Evolutionary conservation across 2,888 invertebrate species (phyloP).

Genomic region (Dryocosmus kuriphilus): DNA sequence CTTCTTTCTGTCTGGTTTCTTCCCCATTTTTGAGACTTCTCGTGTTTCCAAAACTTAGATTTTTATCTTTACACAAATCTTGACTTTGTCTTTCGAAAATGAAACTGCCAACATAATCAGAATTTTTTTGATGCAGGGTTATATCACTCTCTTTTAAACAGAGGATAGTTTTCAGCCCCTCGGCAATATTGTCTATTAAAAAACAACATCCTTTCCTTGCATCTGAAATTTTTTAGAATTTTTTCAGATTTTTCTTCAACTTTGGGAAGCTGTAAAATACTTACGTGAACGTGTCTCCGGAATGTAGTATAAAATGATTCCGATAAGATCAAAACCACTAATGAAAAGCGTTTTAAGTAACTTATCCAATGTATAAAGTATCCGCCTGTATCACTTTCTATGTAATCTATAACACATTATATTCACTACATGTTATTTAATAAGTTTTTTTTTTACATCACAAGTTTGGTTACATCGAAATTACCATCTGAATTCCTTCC

Average conservation of each 20-base stretch:
- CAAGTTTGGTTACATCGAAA: neutral
- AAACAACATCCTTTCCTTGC: slow-evolving; percentile 63
- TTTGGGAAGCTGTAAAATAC: slow-evolving; percentile 47
- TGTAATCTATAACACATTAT: neutral
- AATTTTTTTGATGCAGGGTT: neutral
- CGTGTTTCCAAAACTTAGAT: neutral
- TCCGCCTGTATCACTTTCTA: neutral
- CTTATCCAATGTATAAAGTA: slow-evolving; percentile 58
- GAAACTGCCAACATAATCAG: neutral
- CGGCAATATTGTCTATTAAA: slow-evolving; percentile 65
- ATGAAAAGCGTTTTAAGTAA: slow-evolving; percentile 61
- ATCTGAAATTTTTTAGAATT: slow-evolving; percentile 56
- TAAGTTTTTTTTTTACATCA: neutral
- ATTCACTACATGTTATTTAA: neutral
- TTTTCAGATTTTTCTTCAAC: neutral
- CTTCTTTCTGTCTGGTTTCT: neutral
- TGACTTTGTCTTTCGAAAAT: neutral
- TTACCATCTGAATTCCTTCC: slow-evolving; percentile 12
- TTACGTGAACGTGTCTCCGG: slow-evolving; percentile 70
- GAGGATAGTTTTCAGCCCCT: slow-evolving; percentile 62
- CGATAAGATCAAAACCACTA: slow-evolving; percentile 61
- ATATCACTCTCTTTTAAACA: slow-evolving; percentile 47
- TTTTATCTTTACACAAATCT: neutral
- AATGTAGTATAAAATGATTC: slow-evolving; percentile 66
- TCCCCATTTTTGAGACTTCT: neutral